phyloP scores from a whole-genome alignment of 92 coral and sea anemone genomes.

The Porites lobata region DNA sequence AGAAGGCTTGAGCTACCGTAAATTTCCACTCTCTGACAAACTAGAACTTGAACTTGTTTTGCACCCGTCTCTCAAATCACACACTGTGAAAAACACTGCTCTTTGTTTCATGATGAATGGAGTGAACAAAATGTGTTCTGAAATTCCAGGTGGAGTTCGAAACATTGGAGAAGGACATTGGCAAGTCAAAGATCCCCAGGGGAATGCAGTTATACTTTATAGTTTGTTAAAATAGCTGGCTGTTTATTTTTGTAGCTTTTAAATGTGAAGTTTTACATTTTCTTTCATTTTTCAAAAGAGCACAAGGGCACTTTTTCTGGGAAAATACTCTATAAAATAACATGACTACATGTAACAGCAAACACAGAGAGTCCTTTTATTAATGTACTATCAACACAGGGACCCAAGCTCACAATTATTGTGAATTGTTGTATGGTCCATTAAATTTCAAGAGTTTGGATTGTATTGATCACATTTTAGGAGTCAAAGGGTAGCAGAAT shows the following conservation, averaged over 20 bases:
- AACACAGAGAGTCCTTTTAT: too few relatives aligned
- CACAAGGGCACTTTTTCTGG: background rate
- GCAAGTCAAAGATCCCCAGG: conserved; percentile 89
- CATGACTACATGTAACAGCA: too few relatives aligned
- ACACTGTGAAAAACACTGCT: conserved; percentile 65
- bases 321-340: too few relatives aligned
- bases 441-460: too few relatives aligned
- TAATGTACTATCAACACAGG: too few relatives aligned
- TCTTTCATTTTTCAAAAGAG: background rate
- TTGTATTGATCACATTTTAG: too few relatives aligned
- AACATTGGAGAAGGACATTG: conserved; percentile 88
- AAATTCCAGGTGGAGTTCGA: conserved; percentile 85
- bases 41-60: conserved; percentile 83
- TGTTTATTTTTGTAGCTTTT: background rate
- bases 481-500: too few relatives aligned
- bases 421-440: too few relatives aligned
- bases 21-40: conserved; percentile 81
- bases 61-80: conserved; percentile 73
- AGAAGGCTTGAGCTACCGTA: conserved; percentile 85
- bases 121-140: conserved; percentile 81
- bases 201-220: conserved; percentile 76
- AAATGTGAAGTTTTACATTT: background rate
- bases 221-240: conserved; percentile 59
- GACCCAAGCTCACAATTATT: too few relatives aligned
- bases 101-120: conserved; percentile 83